These are phyloP conservation scores for Agrochola litura DNA, from an alignment of 2,888 invertebrate genomes.

Conservation along the genomic window DNA sequence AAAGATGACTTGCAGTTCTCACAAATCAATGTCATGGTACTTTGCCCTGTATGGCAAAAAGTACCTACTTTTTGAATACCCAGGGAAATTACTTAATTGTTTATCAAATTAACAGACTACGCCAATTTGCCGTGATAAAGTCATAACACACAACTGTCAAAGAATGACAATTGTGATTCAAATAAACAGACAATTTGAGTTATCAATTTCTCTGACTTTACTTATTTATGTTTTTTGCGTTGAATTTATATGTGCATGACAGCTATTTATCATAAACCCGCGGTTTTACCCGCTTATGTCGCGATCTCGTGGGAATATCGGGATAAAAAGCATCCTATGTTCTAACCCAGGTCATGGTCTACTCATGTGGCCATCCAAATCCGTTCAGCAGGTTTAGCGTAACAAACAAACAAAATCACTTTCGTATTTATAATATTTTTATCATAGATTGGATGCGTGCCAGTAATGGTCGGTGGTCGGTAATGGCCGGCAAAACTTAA, in stretches of 20 bases:
- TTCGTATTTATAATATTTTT: background rate
- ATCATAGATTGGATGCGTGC: constrained; percentile 43
- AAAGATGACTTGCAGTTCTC: constrained; percentile 19
- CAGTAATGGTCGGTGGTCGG: constrained; percentile 28
- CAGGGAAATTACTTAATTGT: too few relatives aligned
- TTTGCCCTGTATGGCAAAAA: constrained; percentile 5
- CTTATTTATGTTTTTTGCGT: constrained; percentile 16
- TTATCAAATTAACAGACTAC: background rate
- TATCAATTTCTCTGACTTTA: background rate
- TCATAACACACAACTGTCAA: background rate
- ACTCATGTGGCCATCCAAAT: too few relatives aligned
- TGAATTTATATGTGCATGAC: constrained; percentile 26
- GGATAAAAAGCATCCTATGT: too few relatives aligned
- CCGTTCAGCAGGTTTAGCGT: too few relatives aligned
- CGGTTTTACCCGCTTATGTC: too few relatives aligned
- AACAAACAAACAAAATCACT: too few relatives aligned
- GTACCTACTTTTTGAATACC: background rate
- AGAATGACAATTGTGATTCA: background rate
- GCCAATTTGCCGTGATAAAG: background rate
- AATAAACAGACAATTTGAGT: background rate
- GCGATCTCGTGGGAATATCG: too few relatives aligned
- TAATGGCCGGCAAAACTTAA: constrained; percentile 34
- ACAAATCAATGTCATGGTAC: constrained; percentile 28
- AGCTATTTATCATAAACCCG: constrained; percentile 25
- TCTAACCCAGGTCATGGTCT: too few relatives aligned